Conservation (phyloP, 2,888 invertebrate genomes). For the Tortricodes alternella region DNA sequence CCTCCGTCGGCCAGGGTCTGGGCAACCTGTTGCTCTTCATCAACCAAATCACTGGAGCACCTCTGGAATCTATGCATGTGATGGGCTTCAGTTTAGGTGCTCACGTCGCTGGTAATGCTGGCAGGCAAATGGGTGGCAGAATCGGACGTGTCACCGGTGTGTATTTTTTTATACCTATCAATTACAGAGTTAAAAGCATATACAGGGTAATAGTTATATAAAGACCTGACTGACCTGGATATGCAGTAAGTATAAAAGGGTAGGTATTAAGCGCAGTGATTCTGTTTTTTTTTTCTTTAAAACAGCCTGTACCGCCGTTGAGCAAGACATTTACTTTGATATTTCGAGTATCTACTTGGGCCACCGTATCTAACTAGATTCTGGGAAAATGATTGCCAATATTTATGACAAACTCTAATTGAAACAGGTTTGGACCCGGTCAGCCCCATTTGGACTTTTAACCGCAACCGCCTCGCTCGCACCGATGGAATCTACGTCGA, state of each 20-base stretch:
- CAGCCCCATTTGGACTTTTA: slow-evolving; percentile 22
- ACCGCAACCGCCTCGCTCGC: slow-evolving; percentile 17
- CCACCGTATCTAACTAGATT: too few relatives aligned
- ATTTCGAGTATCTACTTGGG: too few relatives aligned
- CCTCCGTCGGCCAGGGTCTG: slow-evolving; percentile 14
- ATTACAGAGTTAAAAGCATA: too few relatives aligned
- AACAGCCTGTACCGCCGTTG: too few relatives aligned
- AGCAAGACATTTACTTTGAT: too few relatives aligned
- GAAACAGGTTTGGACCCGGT: slow-evolving; percentile 23
- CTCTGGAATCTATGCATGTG: slow-evolving; percentile 13
- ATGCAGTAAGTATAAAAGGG: too few relatives aligned
- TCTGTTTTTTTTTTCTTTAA: too few relatives aligned
- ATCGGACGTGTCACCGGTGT: slow-evolving; percentile 18
- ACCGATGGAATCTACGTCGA: slow-evolving; percentile 26
- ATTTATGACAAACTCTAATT: too few relatives aligned
- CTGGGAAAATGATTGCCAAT: too few relatives aligned
- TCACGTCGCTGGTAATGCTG: slow-evolving; percentile 26
- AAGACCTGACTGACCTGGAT: too few relatives aligned
- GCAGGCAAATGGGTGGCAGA: slow-evolving; percentile 1
- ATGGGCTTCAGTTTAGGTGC: slow-evolving; percentile 24
- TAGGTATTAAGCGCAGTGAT: too few relatives aligned
- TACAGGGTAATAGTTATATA: too few relatives aligned
- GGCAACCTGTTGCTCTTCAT: slow-evolving; percentile 6
- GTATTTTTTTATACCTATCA: not conserved
- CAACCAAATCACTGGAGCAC: slow-evolving; percentile 4